Base-by-base conservation (phyloP, 2,113 vertebrate species). In the Mustela lutreola region DNA sequence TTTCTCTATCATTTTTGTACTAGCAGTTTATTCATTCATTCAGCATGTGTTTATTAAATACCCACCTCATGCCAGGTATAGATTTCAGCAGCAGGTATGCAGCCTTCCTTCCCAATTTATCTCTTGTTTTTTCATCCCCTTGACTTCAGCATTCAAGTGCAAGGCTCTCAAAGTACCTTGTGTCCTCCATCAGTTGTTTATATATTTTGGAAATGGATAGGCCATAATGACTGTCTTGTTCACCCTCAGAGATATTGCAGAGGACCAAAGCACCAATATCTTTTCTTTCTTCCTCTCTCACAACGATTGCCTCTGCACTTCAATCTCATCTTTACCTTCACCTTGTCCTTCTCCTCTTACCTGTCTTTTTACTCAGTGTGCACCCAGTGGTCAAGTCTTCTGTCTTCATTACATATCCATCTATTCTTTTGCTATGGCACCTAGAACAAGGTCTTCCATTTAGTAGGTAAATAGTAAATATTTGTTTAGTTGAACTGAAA, bases 401-500 rank as follows among this genome's bases (percentile, higher is more conserved):
- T 78, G 4, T 36, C 78, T 95, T 45, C 36, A 1, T 70, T 83
- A 22, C 28, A 48, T 79, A 39, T 14, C 76, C 76, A 73, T 81
- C 82, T 90, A 80, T 94, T 78, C 76, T 91, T 94, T 89, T 58
- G 58, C 82, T 60, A 2, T 10, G 26, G 28, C 53, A 53, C 33
- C 42, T 45, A 83, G 33, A 86, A 9, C 18, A 94, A 53, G 7
- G 21, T 63, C 42, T 96, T 76, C 58, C 75, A 73, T 73, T 79
- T 63, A 82, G 22, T 42, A 53, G 56, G 18, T 75, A 82, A 7
- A 79, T 67, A 67, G 70, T 83, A 91, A 94, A 95, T 80, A 90
- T 97, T 87, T 97, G 31, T 87, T 96, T 94, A 94, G 92, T 92
- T 96, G 84, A 96, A 80, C 83, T 62, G 22, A 81, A 94, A 42